Evolutionary conservation across 2,113 vertebrate species (phyloP), one percentile per base, ranked within the genome.

Genomic region (Ciconia maguari): DNA sequence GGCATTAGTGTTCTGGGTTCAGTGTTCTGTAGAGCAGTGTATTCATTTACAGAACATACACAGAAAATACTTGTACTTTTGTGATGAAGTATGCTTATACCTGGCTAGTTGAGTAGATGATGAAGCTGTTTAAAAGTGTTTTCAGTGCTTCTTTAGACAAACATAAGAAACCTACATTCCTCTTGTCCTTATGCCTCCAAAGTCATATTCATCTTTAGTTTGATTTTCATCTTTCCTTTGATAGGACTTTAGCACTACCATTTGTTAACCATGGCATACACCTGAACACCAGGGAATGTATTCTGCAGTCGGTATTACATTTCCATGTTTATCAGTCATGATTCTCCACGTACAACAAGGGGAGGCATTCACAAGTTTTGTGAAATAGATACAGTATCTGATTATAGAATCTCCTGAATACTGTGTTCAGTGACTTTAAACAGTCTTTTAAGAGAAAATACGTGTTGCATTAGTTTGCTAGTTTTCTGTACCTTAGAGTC

Each of bases 291-390:
- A n/a, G 81, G 46, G 70, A 54, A 38, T 0, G 0, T 60, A 3
- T 66, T 77, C 41, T 71, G 49, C 17, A 46, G 44, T 54, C 7
- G 1, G 3, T n/a, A 3, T 80, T 72, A 46, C 36, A 55, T 95
- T 95, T 80, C 62, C 34, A 3, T 66, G 62, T 51, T 79, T 66
- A 68, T 92, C 89, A 46, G 69, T 30, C 7, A 1, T 11, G 30
- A 26, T 46, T 66, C 11, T 74, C 24, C 25, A 3, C 0, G 0
- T 19, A 44, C 26, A 32, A 6, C 0, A 22, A 46, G 12, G 26
- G 32, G 46, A 85, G n/a, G 26, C 70, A 76, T 75, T 87, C 38
- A 26, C 49, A 61, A 42, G n/a, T 72, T 77, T 17, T 66, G 62
- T 62, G 58, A 58, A 81, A 48, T 52, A 71, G 61, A 27, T 62